A percentile compares a stretch with the other conserved stretches of the same genome.
phyloP scores from a whole-genome alignment of 2,113 vertebrate genomes.

The Empidonax alnorum region DNA sequence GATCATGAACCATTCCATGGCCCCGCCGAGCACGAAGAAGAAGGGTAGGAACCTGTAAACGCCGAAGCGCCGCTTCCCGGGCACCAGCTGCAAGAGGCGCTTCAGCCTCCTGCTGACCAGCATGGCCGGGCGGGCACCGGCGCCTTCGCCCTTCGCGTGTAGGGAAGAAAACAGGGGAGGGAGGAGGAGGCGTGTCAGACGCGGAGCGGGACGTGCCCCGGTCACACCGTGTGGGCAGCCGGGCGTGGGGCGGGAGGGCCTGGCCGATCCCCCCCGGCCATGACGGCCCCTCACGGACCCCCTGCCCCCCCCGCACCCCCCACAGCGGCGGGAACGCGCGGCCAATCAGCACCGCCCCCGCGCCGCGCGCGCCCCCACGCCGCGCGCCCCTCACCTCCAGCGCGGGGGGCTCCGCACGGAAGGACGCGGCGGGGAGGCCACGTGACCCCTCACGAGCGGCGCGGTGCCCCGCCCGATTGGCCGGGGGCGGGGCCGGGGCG shows the following conservation, averaged over 20 bases:
- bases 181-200: neutral
- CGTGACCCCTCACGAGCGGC: neutral
- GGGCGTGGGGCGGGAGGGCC: neutral
- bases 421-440: rapidly evolving
- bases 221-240: neutral
- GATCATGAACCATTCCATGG: slow-evolving; percentile 67
- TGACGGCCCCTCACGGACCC: neutral
- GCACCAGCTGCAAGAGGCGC: slow-evolving; percentile 17
- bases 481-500: neutral
- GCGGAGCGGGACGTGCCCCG: neutral
- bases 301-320: neutral
- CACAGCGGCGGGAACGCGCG: neutral
- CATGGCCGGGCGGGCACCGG: neutral
- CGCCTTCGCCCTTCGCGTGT: neutral
- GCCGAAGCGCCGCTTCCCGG: slow-evolving; percentile 42
- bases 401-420: neutral
- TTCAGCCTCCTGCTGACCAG: neutral
- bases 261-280: neutral
- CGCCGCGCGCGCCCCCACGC: neutral
- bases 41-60: slow-evolving; percentile 55
- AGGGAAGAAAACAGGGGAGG: neutral
- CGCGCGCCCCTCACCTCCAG: neutral
- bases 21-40: slow-evolving; percentile 64
- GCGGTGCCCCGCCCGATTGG: neutral
- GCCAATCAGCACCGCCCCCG: neutral